Evolutionary conservation across 2,113 vertebrate species (phyloP).

Genomic region (Saccopteryx leptura): DNA sequence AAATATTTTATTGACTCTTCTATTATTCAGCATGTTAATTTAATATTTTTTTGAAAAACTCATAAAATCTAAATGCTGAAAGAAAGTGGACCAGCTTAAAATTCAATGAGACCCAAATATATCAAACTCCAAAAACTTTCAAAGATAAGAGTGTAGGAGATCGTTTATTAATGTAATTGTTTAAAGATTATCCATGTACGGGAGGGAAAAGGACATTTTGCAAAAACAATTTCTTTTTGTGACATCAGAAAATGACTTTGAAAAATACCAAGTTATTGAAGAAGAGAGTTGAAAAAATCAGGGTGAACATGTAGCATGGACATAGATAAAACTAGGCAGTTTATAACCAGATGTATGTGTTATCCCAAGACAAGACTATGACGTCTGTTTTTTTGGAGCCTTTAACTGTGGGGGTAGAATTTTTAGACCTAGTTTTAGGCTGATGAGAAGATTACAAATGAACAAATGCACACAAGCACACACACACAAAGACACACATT

Average conservation of each 20-base stretch:
- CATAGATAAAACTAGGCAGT: neutral
- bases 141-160: neutral
- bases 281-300: neutral
- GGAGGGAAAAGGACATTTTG: constrained; percentile 20
- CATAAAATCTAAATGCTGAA: constrained; percentile 68
- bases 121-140: constrained; percentile 58
- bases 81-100: constrained; percentile 60
- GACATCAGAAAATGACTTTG: neutral
- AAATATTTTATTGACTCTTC: constrained; percentile 69
- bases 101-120: constrained; percentile 46
- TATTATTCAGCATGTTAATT: constrained; percentile 81
- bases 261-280: neutral
- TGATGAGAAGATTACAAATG: neutral
- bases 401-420: neutral
- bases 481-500: neutral
- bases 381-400: neutral
- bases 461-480: neutral
- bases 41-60: constrained; percentile 75
- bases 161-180: constrained; percentile 65
- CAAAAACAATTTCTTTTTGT: neutral
- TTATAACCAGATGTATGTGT: neutral
- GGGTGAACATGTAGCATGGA: neutral
- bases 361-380: neutral
- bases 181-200: constrained; percentile 37
- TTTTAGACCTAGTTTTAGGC: neutral